A percentile compares a stretch with the other conserved stretches of the same genome.
Conservation (phyloP, 2,797 vertebrate species). For the Poecile montanus region DNA sequence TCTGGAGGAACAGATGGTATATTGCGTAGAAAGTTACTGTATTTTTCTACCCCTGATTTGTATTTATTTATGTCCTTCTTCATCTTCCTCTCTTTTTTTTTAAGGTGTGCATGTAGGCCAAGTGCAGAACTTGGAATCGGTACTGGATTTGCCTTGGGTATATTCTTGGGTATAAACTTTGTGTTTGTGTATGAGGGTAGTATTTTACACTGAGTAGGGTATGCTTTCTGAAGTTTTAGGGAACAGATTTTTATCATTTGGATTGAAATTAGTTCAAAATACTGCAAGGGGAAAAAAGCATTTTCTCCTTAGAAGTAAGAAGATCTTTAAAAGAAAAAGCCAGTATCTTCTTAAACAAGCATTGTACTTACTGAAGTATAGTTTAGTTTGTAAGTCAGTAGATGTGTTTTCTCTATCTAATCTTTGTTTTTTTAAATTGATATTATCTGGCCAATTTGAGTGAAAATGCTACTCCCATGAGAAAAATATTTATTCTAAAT, state of each 20-base stretch:
- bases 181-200: background rate
- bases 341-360: background rate
- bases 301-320: background rate
- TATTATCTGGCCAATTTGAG: conserved; percentile 60
- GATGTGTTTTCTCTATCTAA: conserved; percentile 28
- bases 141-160: background rate
- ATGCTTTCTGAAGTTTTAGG: background rate
- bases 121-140: background rate
- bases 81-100: background rate
- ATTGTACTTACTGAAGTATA: background rate
- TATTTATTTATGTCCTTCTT: background rate
- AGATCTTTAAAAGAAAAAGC: background rate
- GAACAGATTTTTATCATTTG: background rate
- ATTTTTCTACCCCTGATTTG: conserved; percentile 23
- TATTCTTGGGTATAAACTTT: background rate
- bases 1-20: conserved; percentile 56
- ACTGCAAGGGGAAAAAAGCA: background rate
- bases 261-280: background rate
- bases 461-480: conserved; percentile 48
- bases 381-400: background rate
- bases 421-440: conserved; percentile 53
- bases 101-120: background rate
- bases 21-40: conserved; percentile 52
- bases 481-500: conserved; percentile 68
- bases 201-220: background rate